Evolutionary conservation across 2,113 vertebrate species (phyloP).

Genomic region (Xenopus laevis): DNA sequence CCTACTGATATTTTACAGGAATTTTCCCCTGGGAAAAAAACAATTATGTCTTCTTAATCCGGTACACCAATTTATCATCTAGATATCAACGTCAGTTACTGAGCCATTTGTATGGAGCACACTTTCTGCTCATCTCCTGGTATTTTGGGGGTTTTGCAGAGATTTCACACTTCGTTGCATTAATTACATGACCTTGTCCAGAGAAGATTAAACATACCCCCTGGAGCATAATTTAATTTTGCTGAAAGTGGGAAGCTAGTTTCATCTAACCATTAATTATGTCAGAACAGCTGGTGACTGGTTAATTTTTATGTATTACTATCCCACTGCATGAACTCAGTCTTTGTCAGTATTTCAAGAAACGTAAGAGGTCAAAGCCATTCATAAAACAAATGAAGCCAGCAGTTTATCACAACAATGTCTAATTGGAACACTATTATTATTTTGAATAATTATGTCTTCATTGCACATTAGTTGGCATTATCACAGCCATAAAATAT

Average conservation of each 20-base stretch:
- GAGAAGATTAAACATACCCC: slow-evolving; percentile 50
- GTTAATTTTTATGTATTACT: slow-evolving; percentile 52
- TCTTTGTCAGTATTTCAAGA: slow-evolving; percentile 51
- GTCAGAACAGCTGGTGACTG: slow-evolving; percentile 52
- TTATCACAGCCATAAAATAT: slow-evolving; percentile 36
- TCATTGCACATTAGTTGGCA: slow-evolving; percentile 16
- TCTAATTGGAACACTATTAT: slow-evolving; percentile 34
- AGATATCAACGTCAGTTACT: slow-evolving; percentile 28
- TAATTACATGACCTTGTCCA: slow-evolving; percentile 46
- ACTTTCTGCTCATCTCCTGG: slow-evolving; percentile 24
- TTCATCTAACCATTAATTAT: slow-evolving; percentile 49
- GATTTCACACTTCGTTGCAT: slow-evolving; percentile 39
- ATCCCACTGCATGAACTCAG: slow-evolving; percentile 48
- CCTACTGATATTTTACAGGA: slow-evolving; percentile 18
- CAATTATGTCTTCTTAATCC: slow-evolving; percentile 37
- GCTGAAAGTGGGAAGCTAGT: slow-evolving; percentile 39
- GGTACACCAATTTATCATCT: slow-evolving; percentile 40
- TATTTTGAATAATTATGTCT: slow-evolving; percentile 49
- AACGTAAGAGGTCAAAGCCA: slow-evolving; percentile 48
- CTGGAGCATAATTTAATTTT: slow-evolving; percentile 51
- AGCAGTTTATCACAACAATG: slow-evolving; percentile 50
- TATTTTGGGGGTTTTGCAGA: slow-evolving; percentile 43
- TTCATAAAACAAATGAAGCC: slow-evolving; percentile 50
- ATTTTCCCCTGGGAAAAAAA: slow-evolving; percentile 23
- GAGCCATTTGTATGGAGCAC: not conserved